phyloP scores from a whole-genome alignment of 1,140 invertebrate genomes.

The Aphaenogaster ashmeadi region DNA sequence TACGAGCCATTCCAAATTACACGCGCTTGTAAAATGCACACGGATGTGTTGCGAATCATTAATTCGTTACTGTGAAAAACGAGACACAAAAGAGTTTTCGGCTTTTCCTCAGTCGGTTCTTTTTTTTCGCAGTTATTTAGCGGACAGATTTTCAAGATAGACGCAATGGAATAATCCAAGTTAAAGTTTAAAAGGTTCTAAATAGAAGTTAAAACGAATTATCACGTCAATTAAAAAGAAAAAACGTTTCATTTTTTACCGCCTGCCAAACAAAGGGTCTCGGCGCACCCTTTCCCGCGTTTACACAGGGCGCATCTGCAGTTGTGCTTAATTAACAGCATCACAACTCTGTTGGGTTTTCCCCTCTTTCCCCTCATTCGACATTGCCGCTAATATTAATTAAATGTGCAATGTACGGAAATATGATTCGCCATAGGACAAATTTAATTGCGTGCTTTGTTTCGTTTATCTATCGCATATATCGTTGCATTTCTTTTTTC shows the following conservation, averaged over 20 bases:
- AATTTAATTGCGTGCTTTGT: slow-evolving; percentile 51
- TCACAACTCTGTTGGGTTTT: slow-evolving; percentile 14
- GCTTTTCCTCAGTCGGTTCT: neutral
- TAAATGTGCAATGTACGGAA: slow-evolving; percentile 32
- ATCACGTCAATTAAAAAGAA: slow-evolving; percentile 1
- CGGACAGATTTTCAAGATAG: neutral
- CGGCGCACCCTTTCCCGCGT: neutral
- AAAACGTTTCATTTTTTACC: slow-evolving; percentile 6
- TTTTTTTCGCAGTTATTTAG: neutral
- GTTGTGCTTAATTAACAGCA: slow-evolving; percentile 50
- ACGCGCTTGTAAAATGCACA: neutral
- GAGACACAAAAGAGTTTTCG: neutral
- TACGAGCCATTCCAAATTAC: neutral
- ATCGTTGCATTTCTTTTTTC: slow-evolving; percentile 24
- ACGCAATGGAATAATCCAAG: slow-evolving; percentile 22
- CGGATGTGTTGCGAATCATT: neutral
- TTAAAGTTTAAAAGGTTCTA: neutral
- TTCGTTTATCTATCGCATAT: slow-evolving; percentile 30
- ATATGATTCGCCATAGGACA: slow-evolving; percentile 37
- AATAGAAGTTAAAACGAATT: neutral
- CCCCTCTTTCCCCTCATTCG: neutral
- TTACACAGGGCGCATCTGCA: slow-evolving; percentile 13
- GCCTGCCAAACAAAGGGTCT: slow-evolving; percentile 17
- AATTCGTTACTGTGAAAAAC: slow-evolving; percentile 21
- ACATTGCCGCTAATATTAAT: slow-evolving; percentile 54